phyloP scores from a whole-genome alignment of 2,113 vertebrate genomes.

The Ploceus nigricollis region DNA sequence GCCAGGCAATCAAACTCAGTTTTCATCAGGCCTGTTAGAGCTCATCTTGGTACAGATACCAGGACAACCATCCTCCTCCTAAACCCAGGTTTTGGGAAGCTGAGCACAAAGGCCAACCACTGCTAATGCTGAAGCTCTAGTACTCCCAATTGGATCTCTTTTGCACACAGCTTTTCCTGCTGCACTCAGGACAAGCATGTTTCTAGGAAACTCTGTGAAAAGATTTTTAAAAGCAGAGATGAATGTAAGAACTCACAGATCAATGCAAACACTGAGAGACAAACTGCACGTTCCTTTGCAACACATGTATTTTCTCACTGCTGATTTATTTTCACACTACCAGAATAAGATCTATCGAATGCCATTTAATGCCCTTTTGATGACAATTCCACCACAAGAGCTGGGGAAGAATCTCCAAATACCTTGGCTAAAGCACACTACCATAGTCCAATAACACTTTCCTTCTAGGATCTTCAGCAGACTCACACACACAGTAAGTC shows the following conservation, averaged over 20 bases:
- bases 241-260: neutral
- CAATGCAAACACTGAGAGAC: neutral
- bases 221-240: too few relatives aligned
- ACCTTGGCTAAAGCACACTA: neutral
- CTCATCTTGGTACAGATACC: neutral
- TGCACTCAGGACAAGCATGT: fast-evolving
- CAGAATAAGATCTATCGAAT: neutral
- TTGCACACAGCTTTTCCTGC: neutral
- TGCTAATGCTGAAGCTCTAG: neutral
- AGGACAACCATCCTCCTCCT: neutral
- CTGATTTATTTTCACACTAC: neutral
- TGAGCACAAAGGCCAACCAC: neutral
- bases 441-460: neutral
- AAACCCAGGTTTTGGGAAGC: neutral
- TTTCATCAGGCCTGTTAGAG: neutral
- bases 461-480: neutral
- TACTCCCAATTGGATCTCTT: neutral
- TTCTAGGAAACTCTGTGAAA: neutral
- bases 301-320: neutral
- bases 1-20: neutral
- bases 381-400: neutral
- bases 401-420: neutral
- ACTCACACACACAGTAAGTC: neutral
- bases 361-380: neutral
- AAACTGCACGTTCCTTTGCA: neutral